Conservation (phyloP, 2,797 vertebrate genomes). For the Onychomys torridus region DNA sequence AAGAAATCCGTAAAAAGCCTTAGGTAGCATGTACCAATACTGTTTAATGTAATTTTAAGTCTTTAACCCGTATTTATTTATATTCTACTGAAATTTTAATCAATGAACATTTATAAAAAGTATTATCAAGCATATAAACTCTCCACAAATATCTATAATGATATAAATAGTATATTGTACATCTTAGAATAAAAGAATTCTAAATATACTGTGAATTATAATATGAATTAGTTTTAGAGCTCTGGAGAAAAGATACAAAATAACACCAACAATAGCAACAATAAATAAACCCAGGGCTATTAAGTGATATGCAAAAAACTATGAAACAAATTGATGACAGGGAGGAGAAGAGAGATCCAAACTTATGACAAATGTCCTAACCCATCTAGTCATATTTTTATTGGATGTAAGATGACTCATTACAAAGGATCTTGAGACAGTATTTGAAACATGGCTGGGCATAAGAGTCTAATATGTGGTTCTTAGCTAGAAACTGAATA, state of each 20-base stretch:
- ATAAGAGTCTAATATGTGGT: not conserved
- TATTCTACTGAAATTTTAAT: not conserved
- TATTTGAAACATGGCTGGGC: not conserved
- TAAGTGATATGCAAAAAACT: not conserved
- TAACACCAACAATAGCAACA: not conserved
- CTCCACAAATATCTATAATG: not conserved
- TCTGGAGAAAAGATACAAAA: not conserved
- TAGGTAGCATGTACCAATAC: not conserved
- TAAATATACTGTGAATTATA: not conserved
- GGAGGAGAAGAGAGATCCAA: not conserved
- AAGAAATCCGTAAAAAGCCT: not conserved
- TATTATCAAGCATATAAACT: too few species aligned
- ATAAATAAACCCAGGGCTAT: not conserved
- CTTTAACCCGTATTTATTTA: not conserved
- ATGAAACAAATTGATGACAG: not conserved
- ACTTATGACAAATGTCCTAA: not conserved
- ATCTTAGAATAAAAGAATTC: not conserved
- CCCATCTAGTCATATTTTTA: not conserved
- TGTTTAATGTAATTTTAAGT: constrained; percentile 8
- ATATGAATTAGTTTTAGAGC: not conserved
- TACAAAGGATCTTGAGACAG: not conserved
- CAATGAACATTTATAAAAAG: not conserved
- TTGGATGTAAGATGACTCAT: not conserved
- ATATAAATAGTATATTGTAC: not conserved
- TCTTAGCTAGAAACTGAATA: not conserved